These are phyloP conservation scores for Clamator glandarius DNA, from an alignment of 2,797 vertebrate genomes.

Conservation along the genomic window DNA sequence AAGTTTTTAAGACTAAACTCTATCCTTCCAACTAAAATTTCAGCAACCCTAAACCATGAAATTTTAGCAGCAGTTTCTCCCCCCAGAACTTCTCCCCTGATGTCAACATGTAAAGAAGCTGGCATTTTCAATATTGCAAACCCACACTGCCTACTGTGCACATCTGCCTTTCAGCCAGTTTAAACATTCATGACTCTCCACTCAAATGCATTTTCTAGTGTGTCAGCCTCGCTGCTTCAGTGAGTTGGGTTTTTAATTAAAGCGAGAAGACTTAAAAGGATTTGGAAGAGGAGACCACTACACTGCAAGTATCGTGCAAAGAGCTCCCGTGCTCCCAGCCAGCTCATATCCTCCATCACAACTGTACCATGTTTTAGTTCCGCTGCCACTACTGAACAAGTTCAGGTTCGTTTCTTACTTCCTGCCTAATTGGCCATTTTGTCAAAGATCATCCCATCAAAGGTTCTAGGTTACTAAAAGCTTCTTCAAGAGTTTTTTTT, in stretches of 20 bases:
- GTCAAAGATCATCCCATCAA: neutral
- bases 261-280: slow-evolving; percentile 44
- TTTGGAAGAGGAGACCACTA: neutral
- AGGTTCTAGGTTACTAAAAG: neutral
- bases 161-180: slow-evolving; percentile 67
- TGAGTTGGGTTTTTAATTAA: slow-evolving; percentile 39
- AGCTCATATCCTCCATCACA: neutral
- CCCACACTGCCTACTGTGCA: slow-evolving; percentile 18
- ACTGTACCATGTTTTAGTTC: neutral
- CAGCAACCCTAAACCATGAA: neutral
- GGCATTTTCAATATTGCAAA: slow-evolving; percentile 54
- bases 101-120: slow-evolving; percentile 10
- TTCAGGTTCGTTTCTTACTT: neutral
- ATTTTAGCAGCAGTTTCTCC: neutral
- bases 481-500: neutral
- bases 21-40: neutral
- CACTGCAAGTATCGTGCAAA: neutral
- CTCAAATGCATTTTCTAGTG: slow-evolving; percentile 62
- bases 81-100: slow-evolving; percentile 12
- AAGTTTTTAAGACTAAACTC: neutral
- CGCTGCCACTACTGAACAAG: neutral
- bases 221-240: slow-evolving; percentile 59
- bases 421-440: neutral
- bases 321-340: neutral
- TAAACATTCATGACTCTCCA: slow-evolving; percentile 76